Base-by-base conservation (phyloP, 2,797 vertebrate species). In the Buphagus erythrorhynchus region DNA sequence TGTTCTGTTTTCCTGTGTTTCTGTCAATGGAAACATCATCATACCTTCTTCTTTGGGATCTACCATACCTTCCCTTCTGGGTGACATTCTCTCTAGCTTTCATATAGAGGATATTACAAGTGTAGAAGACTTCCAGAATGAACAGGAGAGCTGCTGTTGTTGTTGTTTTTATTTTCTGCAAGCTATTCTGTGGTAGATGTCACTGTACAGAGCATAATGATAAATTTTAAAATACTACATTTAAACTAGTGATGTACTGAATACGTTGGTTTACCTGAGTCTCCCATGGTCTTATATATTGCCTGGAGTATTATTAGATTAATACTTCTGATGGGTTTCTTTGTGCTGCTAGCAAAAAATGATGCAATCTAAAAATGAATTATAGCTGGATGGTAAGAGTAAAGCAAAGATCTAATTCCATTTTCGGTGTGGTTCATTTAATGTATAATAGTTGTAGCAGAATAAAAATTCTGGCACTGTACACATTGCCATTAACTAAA, bases 401-500 rank as follows among this genome's bases (percentile, higher is more conserved):
- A 90, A 92, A 74, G 62, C 76, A 88, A 96, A 96, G 55, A 75
- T 33, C 25, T 95, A 94, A 94, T 89, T 92, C 79, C 52, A 55
- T 66, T 94, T 97, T 96, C 80, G 85, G 22, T 79, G 65, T 80
- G 49, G 80, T 88, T 96, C 92, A 78, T 92, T 95, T 93, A 96
- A 90, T 86, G 48, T 89, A 75, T 58, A 68, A 45, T 79, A 91
- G 69, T 59, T 93, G 81, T 58, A 78, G 66, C 26, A 77, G 51
- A 25, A 62, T 87, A 69, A 89, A 77, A 75, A 33, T 51, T 69
- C 78, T 95, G 80, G 65, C 24, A 57, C 46, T 33, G 66, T 91
- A 82, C 48, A 51, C 61, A 20, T 1, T 40, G 49, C 67, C 51
- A 73, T 72, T 76, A 84, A 25, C 43, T 67, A 67, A 84, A 93